phyloP scores from a whole-genome alignment of 1,140 invertebrate genomes.

The Littorina saxatilis region DNA sequence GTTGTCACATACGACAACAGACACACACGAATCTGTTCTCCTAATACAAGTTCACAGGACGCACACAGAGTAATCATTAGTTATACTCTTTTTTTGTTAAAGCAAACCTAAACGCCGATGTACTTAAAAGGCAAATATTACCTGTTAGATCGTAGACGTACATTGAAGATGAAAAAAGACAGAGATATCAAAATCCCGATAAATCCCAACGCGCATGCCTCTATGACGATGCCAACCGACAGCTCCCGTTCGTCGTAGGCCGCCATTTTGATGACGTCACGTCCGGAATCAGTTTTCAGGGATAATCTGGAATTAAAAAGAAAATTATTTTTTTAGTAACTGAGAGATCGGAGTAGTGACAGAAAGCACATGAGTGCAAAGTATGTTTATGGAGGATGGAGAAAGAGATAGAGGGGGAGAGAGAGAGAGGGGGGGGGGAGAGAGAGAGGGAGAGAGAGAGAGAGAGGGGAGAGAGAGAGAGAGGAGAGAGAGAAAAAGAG shows the following conservation, averaged over 20 bases:
- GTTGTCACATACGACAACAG: too few species aligned
- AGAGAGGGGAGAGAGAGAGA: neutral
- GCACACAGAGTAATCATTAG: too few species aligned
- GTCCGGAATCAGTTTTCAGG: neutral
- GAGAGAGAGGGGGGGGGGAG: neutral
- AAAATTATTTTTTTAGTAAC: neutral
- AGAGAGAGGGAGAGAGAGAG: neutral
- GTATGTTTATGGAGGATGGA: neutral
- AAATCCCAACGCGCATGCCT: conserved; percentile 25
- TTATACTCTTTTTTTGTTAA: too few species aligned
- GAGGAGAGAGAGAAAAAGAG: neutral
- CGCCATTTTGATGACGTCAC: neutral
- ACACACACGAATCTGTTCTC: too few species aligned
- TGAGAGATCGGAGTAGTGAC: neutral
- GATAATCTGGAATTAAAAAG: neutral
- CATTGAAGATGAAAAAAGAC: conserved; percentile 33
- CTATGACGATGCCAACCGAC: conserved; percentile 20
- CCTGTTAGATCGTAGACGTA: conserved; percentile 26
- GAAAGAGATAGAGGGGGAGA: neutral
- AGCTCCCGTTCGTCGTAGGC: neutral
- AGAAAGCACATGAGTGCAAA: neutral
- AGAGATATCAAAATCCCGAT: conserved; percentile 19
- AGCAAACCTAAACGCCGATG: too few species aligned
- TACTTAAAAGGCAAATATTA: too few species aligned
- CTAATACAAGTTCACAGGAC: too few species aligned